A percentile compares a stretch with the other conserved stretches of the same genome.
These are phyloP conservation scores for Henricia sp. DNA, from an alignment of 53 echinoderm and acorn worm species.

Conservation along the genomic window DNA sequence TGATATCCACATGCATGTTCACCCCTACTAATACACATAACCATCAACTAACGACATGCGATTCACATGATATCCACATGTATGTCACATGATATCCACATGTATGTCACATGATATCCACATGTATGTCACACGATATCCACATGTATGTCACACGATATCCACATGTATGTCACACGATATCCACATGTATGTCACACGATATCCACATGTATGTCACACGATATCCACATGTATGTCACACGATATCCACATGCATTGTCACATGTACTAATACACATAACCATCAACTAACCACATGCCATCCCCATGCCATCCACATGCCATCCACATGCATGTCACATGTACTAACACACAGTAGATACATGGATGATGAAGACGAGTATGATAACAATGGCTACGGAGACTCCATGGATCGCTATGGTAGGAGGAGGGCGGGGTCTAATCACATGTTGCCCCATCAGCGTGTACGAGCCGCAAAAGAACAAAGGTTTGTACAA, in stretches of 20 bases:
- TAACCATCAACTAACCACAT: background rate
- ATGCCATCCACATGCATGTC: background rate
- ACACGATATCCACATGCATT: background rate
- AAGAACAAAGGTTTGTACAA: conserved; percentile 64
- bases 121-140: background rate
- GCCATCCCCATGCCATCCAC: conserved; percentile 2
- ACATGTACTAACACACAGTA: conserved; percentile 25
- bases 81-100: conserved; percentile 7
- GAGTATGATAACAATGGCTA: conserved; percentile 63
- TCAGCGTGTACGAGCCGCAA: conserved; percentile 61
- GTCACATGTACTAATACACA: background rate
- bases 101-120: background rate
- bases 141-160: conserved; percentile 2
- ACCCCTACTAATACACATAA: too few species aligned
- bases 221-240: background rate
- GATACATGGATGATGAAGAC: conserved; percentile 58
- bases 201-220: background rate
- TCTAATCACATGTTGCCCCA: conserved; percentile 77
- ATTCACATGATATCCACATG: background rate
- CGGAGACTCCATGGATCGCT: conserved; percentile 46
- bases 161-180: background rate
- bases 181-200: background rate
- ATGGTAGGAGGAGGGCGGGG: conserved; percentile 52
- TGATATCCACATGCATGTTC: background rate
- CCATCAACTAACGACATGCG: conserved; percentile 4